A percentile compares a stretch with the other conserved stretches of the same genome.
Evolutionary conservation across 1,140 invertebrate species (phyloP).

Genomic region (Drosophila truncata): DNA sequence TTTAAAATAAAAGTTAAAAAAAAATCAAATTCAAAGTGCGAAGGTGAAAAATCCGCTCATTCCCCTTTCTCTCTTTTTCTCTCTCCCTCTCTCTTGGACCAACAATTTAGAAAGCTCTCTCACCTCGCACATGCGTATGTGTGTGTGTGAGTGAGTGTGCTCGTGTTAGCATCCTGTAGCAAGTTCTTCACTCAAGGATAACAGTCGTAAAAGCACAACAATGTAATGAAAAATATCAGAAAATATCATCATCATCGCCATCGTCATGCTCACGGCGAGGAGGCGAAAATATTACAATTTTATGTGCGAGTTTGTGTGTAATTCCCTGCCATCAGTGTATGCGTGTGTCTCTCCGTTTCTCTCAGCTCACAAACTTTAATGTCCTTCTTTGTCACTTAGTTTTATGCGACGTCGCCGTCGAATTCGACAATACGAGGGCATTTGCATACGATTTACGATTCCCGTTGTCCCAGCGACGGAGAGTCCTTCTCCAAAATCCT

Average conservation of each 20-base stretch:
- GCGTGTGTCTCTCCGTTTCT: conserved; percentile 20
- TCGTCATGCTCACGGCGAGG: conserved; percentile 22
- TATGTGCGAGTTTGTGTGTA: conserved; percentile 20
- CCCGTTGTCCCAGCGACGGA: conserved; percentile 13
- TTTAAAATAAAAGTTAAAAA: conserved; percentile 43
- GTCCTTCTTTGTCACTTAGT: conserved; percentile 54
- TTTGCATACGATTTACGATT: conserved; percentile 73
- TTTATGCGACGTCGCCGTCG: conserved; percentile 40
- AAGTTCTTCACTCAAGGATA: conserved; percentile 84
- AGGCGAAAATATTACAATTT: conserved; percentile 49
- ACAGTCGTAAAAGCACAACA: conserved; percentile 83
- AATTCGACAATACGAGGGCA: conserved; percentile 45
- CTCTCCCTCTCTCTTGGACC: conserved; percentile 35
- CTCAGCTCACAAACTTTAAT: conserved; percentile 62
- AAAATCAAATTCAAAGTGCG: conserved; percentile 61
- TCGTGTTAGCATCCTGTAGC: conserved; percentile 77
- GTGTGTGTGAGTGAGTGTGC: conserved; percentile 34
- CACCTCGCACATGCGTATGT: conserved; percentile 64
- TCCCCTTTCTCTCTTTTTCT: conserved; percentile 25
- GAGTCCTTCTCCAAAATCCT: conserved; percentile 35
- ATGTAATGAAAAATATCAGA: conserved; percentile 83
- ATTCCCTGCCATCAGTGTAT: conserved; percentile 20
- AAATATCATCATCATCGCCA: conserved; percentile 78
- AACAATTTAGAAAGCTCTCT: conserved; percentile 79
- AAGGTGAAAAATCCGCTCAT: conserved; percentile 77